Evolutionary conservation across 2,797 vertebrate species (phyloP), one percentile per base, ranked within the genome.

Genomic region (Helarctos malayanus): DNA sequence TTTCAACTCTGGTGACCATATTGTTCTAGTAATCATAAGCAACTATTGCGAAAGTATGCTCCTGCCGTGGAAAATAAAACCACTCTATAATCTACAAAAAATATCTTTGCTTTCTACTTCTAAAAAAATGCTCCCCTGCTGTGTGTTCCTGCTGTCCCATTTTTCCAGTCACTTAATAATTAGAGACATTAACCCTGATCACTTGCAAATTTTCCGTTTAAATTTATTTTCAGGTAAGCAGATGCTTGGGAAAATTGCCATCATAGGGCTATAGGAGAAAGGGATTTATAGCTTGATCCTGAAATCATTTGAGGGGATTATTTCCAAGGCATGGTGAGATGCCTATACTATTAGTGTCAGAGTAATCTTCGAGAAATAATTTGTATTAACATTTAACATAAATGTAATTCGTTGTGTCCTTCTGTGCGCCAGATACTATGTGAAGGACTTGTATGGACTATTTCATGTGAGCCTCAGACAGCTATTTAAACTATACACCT

Each of bases 61-160:
- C 91, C 38, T 90, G 35, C 47, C 38, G 96, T 95, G 95, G 98
- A 96, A 98, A 98, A 96, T 94, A 88, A 98, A 98, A 94, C 25
- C 65, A 49, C 21, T 79, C 81, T 61, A 79, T 87, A 91, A 97
- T 96, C 79, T 91, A 92, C 68, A 69, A 52, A 47, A 86, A 96
- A 83, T 87, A 71, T 69, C 75, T 95, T 49, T 35, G n/a, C 57
- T 97, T 68, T 95, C 61, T 96, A 82, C 93, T 97, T 82, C 82
- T 93, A 95, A 98, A 98, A 97, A 97, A 89, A 84, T 91, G 90
- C 80, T 97, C 27, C 7, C 87, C 95, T 79, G 82, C 52, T 65
- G 96, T 75, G 95, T 45, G 32, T 71, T 97, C 57, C 95, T 25
- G 63, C 98, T 98, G 95, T 87, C 54, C 0, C 12, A 41, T 92